Evolutionary conservation across 2,797 vertebrate genomes (phyloP), one percentile per base, ranked within the genome.

Genomic region (Mastacembelus armatus): DNA sequence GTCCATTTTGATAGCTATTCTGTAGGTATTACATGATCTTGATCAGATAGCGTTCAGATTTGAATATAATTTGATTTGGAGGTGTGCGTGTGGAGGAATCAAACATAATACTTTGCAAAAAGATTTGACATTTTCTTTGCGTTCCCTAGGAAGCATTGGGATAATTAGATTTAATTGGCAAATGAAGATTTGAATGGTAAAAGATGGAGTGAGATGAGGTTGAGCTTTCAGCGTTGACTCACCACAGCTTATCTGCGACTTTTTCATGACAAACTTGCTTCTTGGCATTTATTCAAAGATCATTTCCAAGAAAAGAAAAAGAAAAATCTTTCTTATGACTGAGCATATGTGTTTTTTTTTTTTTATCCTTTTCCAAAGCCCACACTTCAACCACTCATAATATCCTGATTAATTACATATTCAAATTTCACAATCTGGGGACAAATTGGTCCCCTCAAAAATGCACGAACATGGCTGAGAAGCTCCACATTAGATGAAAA

Each of bases 401-500:
- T 76, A 81, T 78, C 78, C 77, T 89, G 88, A 90, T 92, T 90
- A 89, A 91, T 90, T 86, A 79, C 81, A 77, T 89, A 79, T 89
- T 89, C 72, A 67, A 85, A 78, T 91, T 91, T 91, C 90, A 90
- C 89, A 90, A 92, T 88, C 88, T 77, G 80, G 82, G 78, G 85
- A 93, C 88, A 91, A 90, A 91, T 91, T 89, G 86, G 75, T 86
- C 68, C 40, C 77, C 80, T 86, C 83, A 87, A 88, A 88, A 89
- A 90, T 85, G 83, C 80, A 83, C 6, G 57, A 89, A 88, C 84
- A 85, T 66, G 72, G 71, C 74, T 65, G 61, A 74, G 78, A 74
- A 84, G 66, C 67, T 76, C 49, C 69, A 27, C 51, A 78, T 83
- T 79, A 72, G 81, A 86, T 58, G 78, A 19, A 88, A 91, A 92